Conservation (phyloP, 2,113 vertebrate genomes). For the Dinomys branickii region DNA sequence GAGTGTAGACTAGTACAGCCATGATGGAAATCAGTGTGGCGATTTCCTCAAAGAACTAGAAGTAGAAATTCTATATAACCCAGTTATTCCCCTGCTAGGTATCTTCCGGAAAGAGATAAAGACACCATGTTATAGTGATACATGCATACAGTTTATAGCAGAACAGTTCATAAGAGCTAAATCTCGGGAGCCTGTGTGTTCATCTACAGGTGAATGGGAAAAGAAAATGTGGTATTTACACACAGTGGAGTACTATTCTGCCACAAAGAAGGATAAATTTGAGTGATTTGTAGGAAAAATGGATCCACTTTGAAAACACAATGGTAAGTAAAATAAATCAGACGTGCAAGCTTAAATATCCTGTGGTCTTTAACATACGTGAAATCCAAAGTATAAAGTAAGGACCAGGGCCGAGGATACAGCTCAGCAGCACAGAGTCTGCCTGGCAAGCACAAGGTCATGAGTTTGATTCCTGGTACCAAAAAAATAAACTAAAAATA, state of each 20-base stretch:
- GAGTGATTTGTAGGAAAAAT: not conserved
- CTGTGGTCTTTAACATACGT: not conserved
- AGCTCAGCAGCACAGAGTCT: too few species aligned
- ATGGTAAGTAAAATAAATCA: not conserved
- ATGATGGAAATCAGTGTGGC: not conserved
- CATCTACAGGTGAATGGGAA: not conserved
- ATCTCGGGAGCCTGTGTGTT: not conserved
- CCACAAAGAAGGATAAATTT: not conserved
- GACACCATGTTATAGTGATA: not conserved
- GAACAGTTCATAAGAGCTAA: not conserved
- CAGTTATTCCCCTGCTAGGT: not conserved
- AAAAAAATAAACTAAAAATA: not conserved
- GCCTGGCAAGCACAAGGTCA: too few species aligned
- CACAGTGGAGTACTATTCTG: not conserved
- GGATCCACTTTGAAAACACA: not conserved
- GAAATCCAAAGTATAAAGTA: not conserved
- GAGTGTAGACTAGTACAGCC: not conserved
- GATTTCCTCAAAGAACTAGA: not conserved
- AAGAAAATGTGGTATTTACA: not conserved
- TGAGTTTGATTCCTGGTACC: too few species aligned
- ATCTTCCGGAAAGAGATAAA: not conserved
- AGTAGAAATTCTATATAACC: not conserved
- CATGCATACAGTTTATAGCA: not conserved
- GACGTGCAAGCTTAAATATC: not conserved
- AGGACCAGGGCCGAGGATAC: not conserved